Base-by-base conservation (phyloP, 2,113 vertebrate genomes). In the Coregonus clupeaformis region DNA sequence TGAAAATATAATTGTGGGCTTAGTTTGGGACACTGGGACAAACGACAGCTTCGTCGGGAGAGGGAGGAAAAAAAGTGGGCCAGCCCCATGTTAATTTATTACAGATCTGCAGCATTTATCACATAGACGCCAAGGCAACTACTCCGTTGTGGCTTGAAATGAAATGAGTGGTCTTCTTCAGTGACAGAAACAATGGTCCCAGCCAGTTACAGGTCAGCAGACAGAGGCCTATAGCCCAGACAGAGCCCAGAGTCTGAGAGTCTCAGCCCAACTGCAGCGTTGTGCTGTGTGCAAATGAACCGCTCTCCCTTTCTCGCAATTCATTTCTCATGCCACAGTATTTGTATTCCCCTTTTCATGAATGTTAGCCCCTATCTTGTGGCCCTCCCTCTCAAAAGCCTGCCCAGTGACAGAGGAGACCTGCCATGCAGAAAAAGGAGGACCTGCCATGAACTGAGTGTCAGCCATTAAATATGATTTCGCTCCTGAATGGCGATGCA, bases 81-180 rank as follows among this genome's bases (percentile, higher is more conserved):
- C 92, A 94, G 92, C 91, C 93, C 92, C 93, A 91, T 94, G 93
- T 93, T 96, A 95, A 97, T 97, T 97, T 96, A 97, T 97, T 96
- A 96, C 94, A 93, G 94, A 96, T 95, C 94, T 93, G 82, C 91
- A 85, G 94, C 95, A 97, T 97, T 96, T 97, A 94, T 92, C 94
- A 94, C 94, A 93, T 32, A 85, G 95, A 96, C 94, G 94, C 96
- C 96, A 94, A 90, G 96, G 96, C 96, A 96, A 98, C 96, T 95
- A 94, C 91, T 91, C 90, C 91, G 93, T 94, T 71, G 49, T 63
- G 81, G 71, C 74, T 3, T 84, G 73, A 91, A 90, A 89, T 91
- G 81, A 91, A 91, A 92, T 91, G 86, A 88, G 80, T 76, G 78
- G 77, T 84, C 86, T 83, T 90, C 83, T 83, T 65, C 82, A 82